Evolutionary conservation across 2,888 invertebrate species (phyloP).

Genomic region (Acanthoscelides obtectus): DNA sequence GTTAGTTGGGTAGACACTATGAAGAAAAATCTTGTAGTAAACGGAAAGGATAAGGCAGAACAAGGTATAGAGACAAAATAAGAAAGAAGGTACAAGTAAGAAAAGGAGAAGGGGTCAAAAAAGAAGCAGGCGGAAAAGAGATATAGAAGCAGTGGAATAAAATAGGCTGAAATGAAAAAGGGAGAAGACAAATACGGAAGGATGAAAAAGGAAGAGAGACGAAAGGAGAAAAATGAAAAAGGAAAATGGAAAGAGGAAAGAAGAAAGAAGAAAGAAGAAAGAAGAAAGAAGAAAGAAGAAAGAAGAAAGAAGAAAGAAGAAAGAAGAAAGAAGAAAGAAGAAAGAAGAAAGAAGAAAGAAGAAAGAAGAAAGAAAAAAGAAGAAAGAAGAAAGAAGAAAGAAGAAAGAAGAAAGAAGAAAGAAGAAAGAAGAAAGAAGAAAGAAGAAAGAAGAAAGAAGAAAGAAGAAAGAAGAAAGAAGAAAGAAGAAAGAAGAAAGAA

Average conservation of each 20-base stretch:
- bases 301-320: background rate
- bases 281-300: background rate
- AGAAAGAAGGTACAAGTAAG: too few species aligned
- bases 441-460: background rate
- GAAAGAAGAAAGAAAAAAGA: background rate
- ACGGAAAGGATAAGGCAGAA: too few species aligned
- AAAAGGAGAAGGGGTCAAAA: too few species aligned
- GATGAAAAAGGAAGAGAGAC: too few species aligned
- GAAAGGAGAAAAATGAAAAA: too few species aligned
- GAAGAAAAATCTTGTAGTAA: too few species aligned
- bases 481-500: background rate
- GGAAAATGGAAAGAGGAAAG: too few species aligned
- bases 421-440: background rate
- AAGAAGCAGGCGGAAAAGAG: too few species aligned
- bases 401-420: background rate
- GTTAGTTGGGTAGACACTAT: too few species aligned
- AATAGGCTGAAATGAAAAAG: too few species aligned
- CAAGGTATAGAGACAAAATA: too few species aligned
- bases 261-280: slow-evolving; percentile 4
- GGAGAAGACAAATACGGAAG: background rate
- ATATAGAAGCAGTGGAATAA: too few species aligned
- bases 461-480: slow-evolving; percentile 1
- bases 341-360: slow-evolving; percentile 2
- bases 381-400: background rate
- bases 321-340: background rate